Evolutionary conservation across 2,888 invertebrate genomes (phyloP).

Genomic region (Amiota mariae): DNA sequence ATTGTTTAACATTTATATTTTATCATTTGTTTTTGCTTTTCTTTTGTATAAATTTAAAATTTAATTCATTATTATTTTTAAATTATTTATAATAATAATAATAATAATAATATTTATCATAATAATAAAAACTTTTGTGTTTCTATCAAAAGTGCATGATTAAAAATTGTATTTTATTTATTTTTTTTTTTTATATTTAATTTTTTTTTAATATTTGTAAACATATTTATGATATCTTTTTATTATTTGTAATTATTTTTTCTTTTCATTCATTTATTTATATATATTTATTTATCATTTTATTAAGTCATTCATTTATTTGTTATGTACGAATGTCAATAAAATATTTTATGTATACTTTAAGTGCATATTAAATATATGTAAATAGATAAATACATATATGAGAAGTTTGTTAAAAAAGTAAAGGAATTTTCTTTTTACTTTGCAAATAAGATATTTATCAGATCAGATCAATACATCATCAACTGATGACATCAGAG

Average conservation of each 20-base stretch:
- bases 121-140: constrained; percentile 41
- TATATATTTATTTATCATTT: not conserved
- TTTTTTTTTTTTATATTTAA: constrained; percentile 34
- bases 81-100: not conserved
- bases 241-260: constrained; percentile 2
- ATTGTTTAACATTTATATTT: constrained; percentile 58
- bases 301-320: too few relatives aligned
- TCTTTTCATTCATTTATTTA: not conserved
- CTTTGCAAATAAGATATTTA: too few relatives aligned
- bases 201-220: not conserved
- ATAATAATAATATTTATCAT: constrained; percentile 33
- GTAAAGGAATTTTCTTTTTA: not conserved
- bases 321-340: not conserved
- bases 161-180: constrained; percentile 51
- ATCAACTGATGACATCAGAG: too few relatives aligned
- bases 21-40: constrained; percentile 52
- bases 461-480: too few relatives aligned
- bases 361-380: constrained; percentile 1
- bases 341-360: not conserved
- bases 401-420: not conserved
- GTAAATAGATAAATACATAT: not conserved
- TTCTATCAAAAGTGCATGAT: constrained; percentile 59
- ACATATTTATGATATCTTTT: not conserved
- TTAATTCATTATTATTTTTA: constrained; percentile 33
- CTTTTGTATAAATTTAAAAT: constrained; percentile 45